These are phyloP conservation scores for Sycophaga agraensis DNA, from an alignment of 1,140 invertebrate species.

Conservation along the genomic window DNA sequence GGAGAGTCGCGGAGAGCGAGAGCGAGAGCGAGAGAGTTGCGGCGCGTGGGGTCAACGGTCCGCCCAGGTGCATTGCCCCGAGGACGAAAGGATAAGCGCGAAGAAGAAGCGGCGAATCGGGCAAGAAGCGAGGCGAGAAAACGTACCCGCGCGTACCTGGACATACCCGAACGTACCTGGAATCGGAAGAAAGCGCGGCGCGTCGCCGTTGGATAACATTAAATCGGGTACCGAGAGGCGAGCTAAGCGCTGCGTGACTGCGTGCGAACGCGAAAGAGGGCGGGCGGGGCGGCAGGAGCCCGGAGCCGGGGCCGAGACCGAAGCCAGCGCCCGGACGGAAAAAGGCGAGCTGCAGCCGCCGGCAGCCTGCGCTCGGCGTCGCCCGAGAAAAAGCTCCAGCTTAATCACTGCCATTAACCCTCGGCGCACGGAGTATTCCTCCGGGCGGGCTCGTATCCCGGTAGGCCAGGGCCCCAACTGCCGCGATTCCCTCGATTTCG, in stretches of 20 bases:
- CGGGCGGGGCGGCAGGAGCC: not conserved
- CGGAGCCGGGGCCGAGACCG: too few species aligned
- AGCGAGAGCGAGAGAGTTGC: conserved; percentile 30
- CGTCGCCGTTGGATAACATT: conserved; percentile 15
- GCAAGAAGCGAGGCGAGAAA: conserved; percentile 4
- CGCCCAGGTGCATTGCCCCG: conserved; percentile 48
- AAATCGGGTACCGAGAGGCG: not conserved
- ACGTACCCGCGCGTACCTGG: too few species aligned
- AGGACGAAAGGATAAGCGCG: conserved; percentile 36
- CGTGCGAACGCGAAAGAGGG: not conserved
- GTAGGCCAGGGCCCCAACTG: too few species aligned
- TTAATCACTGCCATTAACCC: conserved; percentile 12
- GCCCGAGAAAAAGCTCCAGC: too few species aligned
- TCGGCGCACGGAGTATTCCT: too few species aligned
- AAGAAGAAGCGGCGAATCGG: conserved; percentile 24
- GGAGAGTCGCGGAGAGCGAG: conserved; percentile 15
- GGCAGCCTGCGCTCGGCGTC: not conserved
- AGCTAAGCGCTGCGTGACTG: too few species aligned
- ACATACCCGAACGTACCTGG: too few species aligned
- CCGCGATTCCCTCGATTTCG: too few species aligned
- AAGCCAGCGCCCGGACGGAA: not conserved
- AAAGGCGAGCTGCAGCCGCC: not conserved
- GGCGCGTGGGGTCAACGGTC: conserved; percentile 48
- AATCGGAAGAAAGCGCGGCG: conserved; percentile 29
- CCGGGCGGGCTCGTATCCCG: too few species aligned